Evolutionary conservation across 2,888 invertebrate genomes (phyloP).

Genomic region (Parapristionchus giblindavisi): DNA sequence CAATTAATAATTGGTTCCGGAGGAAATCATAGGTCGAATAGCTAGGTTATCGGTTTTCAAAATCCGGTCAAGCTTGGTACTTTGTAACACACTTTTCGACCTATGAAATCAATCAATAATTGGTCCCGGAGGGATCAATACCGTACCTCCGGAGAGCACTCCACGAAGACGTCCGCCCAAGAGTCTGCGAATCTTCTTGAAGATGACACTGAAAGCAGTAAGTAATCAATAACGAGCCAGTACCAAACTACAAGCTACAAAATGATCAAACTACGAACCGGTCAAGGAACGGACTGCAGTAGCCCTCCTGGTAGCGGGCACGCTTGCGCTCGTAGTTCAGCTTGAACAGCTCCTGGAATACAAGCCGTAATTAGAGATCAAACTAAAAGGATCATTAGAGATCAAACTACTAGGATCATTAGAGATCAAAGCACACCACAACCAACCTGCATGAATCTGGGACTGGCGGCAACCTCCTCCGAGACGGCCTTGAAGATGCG

Average conservation of each 20-base stretch:
- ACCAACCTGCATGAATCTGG: slow-evolving; percentile 54
- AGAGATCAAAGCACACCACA: not conserved
- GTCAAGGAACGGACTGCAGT: slow-evolving; percentile 72
- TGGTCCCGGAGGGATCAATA: not conserved
- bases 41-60: too few species aligned
- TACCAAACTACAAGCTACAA: not conserved
- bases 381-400: not conserved
- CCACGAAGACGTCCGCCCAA: slow-evolving; percentile 88
- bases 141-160: slow-evolving; percentile 84
- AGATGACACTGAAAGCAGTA: slow-evolving; percentile 74
- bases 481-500: slow-evolving; percentile 94
- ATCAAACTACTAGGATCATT: not conserved
- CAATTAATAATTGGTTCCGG: too few species aligned
- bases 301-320: slow-evolving; percentile 79
- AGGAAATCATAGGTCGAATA: too few species aligned
- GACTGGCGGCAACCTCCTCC: slow-evolving; percentile 80
- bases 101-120: not conserved
- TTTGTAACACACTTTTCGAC: not conserved
- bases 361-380: slow-evolving; percentile 72
- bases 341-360: slow-evolving; percentile 81
- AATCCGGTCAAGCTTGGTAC: not conserved
- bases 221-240: not conserved
- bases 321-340: slow-evolving; percentile 93
- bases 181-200: slow-evolving; percentile 78
- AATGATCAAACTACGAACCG: slow-evolving; percentile 56